Base-by-base conservation (phyloP, 2,888 invertebrate genomes). In the Nomada goodeniana region DNA sequence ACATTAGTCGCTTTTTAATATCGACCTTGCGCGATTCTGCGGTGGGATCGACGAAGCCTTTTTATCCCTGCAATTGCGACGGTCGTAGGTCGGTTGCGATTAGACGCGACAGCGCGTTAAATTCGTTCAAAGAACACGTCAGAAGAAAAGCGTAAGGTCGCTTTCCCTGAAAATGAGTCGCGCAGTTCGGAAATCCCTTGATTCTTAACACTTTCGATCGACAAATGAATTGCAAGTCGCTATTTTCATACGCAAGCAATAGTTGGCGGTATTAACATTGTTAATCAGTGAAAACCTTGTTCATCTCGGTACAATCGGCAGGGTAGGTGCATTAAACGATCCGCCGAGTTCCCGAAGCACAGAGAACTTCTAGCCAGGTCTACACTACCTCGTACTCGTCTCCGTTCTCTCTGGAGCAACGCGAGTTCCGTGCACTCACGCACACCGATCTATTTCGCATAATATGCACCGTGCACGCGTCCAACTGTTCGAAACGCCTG, bases 1-100 rank as follows among this genome's bases (percentile, higher is more conserved):
- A 29, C 26, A 60, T 60, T 20, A 29, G 59, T 72, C 53, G 52
- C n/a, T n/a, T n/a, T n/a, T n/a, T n/a, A n/a, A n/a, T n/a, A 72
- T 64, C 42, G 64, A 53, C 53, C 42, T 64, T 42, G 53, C 1
- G 10, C n/a, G n/a, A n/a, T n/a, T n/a, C n/a, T n/a, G n/a, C 18
- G 0, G 15, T 11, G 10, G 2, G 42, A 23, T 72, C 42, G n/a
- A 42, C 53, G 50, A 63, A 72, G 53, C 42, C 18, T 71, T 63
- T 11, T 0, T 18, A 9, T 23, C 15, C 71, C 63, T 42, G 29
- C 5, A 10, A 70, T 36, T 36, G n/a, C 5, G 29, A 59, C 3
- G n/a, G 9, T 36, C 36, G 7, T 7, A 36, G 36, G 36, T 36
- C 36, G 36, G 7, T 36, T 36, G 36, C 36, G 36, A 36, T 36